Evolutionary conservation across 1,140 invertebrate species (phyloP).

Genomic region (Drosophila insularis): DNA sequence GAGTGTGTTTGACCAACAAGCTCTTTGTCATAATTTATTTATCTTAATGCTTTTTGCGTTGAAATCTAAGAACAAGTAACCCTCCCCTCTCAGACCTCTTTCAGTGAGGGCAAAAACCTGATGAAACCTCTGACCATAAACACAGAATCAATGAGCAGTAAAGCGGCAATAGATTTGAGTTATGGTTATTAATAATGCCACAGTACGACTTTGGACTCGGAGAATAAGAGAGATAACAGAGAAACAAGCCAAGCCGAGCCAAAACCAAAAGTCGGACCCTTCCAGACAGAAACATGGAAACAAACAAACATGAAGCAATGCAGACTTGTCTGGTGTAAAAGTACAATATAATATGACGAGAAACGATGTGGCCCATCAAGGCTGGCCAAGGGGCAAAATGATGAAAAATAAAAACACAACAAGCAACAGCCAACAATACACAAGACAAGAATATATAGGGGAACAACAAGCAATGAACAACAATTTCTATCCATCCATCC

Average conservation of each 20-base stretch:
- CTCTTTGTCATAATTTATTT: constrained; percentile 16
- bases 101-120: constrained; percentile 32
- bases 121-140: constrained; percentile 63
- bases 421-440: not conserved
- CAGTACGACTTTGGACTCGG: constrained; percentile 20
- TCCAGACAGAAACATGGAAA: constrained; percentile 35
- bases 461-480: constrained; percentile 58
- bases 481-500: constrained; percentile 32
- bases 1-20: not conserved
- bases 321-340: constrained; percentile 73
- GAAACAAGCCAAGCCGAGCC: constrained; percentile 14
- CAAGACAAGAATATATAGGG: constrained; percentile 1
- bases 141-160: constrained; percentile 77
- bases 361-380: constrained; percentile 34
- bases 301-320: constrained; percentile 64
- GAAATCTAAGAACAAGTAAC: constrained; percentile 34
- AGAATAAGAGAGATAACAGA: constrained; percentile 35
- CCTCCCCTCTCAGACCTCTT: constrained; percentile 26
- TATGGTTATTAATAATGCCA: constrained; percentile 78
- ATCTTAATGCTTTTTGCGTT: constrained; percentile 23
- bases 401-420: constrained; percentile 12
- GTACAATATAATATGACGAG: constrained; percentile 72
- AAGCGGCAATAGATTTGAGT: constrained; percentile 79
- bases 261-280: constrained; percentile 14
- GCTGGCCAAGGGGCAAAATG: constrained; percentile 21